phyloP scores from a whole-genome alignment of 2,113 vertebrate species.

The Sinocyclocheilus anshuiensis region DNA sequence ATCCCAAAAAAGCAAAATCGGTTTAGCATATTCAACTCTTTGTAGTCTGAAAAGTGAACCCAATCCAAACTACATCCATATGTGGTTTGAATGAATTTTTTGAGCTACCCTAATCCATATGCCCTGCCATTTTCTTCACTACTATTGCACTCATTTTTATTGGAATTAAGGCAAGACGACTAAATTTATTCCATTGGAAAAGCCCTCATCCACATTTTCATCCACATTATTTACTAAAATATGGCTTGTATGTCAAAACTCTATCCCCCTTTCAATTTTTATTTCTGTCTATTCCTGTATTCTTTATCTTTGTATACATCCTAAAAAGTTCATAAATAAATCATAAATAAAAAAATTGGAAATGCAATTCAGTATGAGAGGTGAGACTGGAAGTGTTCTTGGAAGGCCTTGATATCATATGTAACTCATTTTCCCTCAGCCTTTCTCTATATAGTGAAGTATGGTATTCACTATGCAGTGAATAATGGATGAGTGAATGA shows the following conservation, averaged over 20 bases:
- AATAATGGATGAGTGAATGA: constrained; percentile 21
- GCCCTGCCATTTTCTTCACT: neutral
- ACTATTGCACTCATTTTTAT: neutral
- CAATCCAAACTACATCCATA: neutral
- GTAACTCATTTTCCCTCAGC: neutral
- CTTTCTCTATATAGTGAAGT: neutral
- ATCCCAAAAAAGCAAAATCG: neutral
- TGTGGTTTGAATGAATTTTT: neutral
- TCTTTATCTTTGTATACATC: neutral
- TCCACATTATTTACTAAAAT: neutral
- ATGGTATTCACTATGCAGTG: neutral
- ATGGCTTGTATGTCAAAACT: neutral
- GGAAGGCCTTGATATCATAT: neutral
- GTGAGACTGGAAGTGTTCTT: neutral
- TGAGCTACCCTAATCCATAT: neutral
- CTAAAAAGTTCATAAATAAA: neutral
- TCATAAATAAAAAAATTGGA: neutral
- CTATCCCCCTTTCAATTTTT: neutral
- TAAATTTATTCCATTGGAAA: neutral
- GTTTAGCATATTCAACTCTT: neutral
- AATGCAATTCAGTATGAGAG: neutral
- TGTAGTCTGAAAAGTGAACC: neutral
- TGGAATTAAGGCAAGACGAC: neutral
- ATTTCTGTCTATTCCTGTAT: neutral
- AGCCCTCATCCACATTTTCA: neutral